phyloP scores from a whole-genome alignment of 2,113 vertebrate genomes.

The Stercorarius parasiticus region DNA sequence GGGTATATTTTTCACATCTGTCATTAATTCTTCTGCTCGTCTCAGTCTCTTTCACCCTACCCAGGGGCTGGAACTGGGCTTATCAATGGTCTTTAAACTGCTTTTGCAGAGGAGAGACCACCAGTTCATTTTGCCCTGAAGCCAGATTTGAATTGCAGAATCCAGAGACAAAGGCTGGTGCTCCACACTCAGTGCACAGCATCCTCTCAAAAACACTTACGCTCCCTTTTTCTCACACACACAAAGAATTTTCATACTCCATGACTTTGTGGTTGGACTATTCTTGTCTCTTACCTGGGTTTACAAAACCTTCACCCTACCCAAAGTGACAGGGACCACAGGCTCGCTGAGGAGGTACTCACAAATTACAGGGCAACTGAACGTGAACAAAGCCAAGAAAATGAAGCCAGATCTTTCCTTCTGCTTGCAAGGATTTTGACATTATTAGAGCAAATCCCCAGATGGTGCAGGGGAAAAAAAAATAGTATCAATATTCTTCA shows the following conservation, averaged over 20 bases:
- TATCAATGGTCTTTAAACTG: accelerated
- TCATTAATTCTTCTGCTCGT: background rate
- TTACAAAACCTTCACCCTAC: background rate
- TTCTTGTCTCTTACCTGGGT: background rate
- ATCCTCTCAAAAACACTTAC: background rate
- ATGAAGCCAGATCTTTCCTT: background rate
- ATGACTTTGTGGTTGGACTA: background rate
- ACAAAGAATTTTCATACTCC: background rate
- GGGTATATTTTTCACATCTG: no score
- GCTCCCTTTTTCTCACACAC: no score
- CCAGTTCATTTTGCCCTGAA: background rate
- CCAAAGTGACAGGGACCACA: background rate
- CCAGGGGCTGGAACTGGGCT: background rate
- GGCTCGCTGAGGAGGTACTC: background rate
- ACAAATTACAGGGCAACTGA: background rate
- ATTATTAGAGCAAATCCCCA: background rate
- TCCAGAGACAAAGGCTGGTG: background rate
- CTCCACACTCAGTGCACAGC: accelerated
- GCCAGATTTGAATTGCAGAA: background rate
- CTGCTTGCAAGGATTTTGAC: background rate
- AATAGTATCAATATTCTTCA: background rate
- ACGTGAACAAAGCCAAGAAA: background rate
- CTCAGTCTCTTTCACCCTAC: background rate
- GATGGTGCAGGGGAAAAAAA: background rate
- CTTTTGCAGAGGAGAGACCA: background rate